A percentile compares a stretch with the other conserved stretches of the same genome.
These are phyloP conservation scores for Tupaia chinensis DNA, from an alignment of 2,113 vertebrate genomes.

Conservation along the genomic window DNA sequence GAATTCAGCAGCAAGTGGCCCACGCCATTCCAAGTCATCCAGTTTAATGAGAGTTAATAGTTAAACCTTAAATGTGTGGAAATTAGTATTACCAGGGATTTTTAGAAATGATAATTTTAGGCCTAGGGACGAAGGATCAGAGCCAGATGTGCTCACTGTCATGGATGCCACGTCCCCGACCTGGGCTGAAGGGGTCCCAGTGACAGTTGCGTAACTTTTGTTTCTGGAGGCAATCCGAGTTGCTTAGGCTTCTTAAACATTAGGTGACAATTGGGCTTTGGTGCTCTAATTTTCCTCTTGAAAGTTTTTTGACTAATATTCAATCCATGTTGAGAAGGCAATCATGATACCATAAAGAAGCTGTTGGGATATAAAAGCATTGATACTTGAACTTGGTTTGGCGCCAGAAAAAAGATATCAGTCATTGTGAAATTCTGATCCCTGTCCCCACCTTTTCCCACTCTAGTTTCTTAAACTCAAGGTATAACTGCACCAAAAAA, in stretches of 20 bases:
- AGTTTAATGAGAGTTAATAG: slow-evolving; percentile 42
- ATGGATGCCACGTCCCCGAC: slow-evolving; percentile 65
- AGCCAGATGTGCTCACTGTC: slow-evolving; percentile 65
- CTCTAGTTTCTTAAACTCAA: not conserved
- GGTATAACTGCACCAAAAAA: not conserved
- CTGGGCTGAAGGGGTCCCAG: slow-evolving; percentile 37
- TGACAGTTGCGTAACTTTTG: slow-evolving; percentile 76
- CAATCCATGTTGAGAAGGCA: not conserved
- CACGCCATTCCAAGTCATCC: slow-evolving; percentile 16
- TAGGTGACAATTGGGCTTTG: slow-evolving; percentile 76
- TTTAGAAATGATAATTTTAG: slow-evolving; percentile 51
- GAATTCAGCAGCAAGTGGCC: slow-evolving; percentile 27
- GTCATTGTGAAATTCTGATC: not conserved
- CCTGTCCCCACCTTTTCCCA: not conserved
- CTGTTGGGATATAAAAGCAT: not conserved
- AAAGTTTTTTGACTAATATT: slow-evolving; percentile 5
- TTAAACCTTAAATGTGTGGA: slow-evolving; percentile 21
- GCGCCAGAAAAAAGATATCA: not conserved
- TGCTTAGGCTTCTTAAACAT: slow-evolving; percentile 78
- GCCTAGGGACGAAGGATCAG: not conserved
- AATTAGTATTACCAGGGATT: not conserved
- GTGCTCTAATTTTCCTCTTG: slow-evolving; percentile 81
- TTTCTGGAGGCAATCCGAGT: slow-evolving; percentile 77
- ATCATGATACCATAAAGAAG: not conserved
- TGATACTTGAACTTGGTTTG: not conserved